Conservation (phyloP, 2,113 vertebrate species). For the Maccullochella peelii region DNA sequence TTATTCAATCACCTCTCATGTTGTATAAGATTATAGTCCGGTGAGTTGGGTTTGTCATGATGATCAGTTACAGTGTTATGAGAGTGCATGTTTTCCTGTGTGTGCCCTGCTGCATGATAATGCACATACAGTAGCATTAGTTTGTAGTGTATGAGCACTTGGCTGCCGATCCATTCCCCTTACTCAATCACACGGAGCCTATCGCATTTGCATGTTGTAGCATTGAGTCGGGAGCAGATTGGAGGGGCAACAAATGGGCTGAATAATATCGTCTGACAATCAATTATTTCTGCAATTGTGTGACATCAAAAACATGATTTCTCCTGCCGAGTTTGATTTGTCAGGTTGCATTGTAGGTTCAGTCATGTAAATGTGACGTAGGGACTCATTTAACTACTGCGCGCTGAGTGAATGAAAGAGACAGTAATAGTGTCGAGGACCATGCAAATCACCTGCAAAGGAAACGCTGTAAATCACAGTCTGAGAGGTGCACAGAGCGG, state of each 20-base stretch:
- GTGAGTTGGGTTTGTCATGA: conserved; percentile 37
- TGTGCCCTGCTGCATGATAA: conserved; percentile 1
- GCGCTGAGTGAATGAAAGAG: conserved; percentile 46
- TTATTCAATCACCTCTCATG: conserved; percentile 51
- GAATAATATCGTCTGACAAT: conserved; percentile 70
- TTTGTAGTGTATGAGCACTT: conserved; percentile 28
- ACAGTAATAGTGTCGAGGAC: conserved; percentile 51
- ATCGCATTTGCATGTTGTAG: conserved; percentile 64
- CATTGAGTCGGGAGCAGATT: conserved; percentile 29
- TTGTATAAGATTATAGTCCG: conserved; percentile 29
- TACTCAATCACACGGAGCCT: conserved; percentile 51
- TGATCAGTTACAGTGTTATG: conserved; percentile 60
- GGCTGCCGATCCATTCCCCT: not conserved
- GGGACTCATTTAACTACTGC: conserved; percentile 62
- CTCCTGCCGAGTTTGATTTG: conserved; percentile 56
- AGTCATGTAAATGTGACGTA: conserved; percentile 49
- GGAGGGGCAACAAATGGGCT: conserved; percentile 68
- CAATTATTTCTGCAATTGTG: conserved; percentile 63
- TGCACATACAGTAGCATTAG: conserved; percentile 1
- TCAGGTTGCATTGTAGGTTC: conserved; percentile 47
- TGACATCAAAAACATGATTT: conserved; percentile 60
- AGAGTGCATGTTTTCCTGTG: not conserved
- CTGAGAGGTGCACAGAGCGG: conserved; percentile 42
- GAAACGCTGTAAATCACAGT: conserved; percentile 74
- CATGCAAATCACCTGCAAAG: conserved; percentile 75